Percentiles rank a stretch among this genome's conserved stretches.
Evolutionary conservation across 92 coral and sea anemone species (phyloP).

Genomic region (Anthopleura xanthogrammica): DNA sequence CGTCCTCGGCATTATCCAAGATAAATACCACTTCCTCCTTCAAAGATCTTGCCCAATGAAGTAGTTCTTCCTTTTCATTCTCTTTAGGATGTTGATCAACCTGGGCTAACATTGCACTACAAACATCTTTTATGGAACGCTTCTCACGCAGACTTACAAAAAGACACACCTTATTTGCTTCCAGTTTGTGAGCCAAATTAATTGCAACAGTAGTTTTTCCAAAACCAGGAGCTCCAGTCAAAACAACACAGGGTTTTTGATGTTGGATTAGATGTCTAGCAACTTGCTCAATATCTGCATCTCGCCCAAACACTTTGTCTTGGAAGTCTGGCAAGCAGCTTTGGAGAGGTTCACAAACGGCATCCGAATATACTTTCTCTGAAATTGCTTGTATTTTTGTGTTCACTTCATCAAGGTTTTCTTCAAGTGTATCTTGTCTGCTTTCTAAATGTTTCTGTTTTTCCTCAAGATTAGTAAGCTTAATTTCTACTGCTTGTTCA

Average conservation of each 20-base stretch:
- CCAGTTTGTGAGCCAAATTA: not conserved
- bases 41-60: slow-evolving; percentile 5
- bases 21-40: not conserved
- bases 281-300: not conserved
- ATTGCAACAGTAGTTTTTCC: slow-evolving; percentile 17
- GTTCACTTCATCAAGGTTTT: not conserved
- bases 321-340: slow-evolving; percentile 6
- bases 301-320: slow-evolving; percentile 17
- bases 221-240: slow-evolving; percentile 19
- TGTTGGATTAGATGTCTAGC: not conserved
- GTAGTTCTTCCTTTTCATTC: not conserved
- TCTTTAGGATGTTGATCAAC: slow-evolving; percentile 6
- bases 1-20: slow-evolving; percentile 12
- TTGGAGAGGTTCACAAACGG: not conserved
- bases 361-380: not conserved
- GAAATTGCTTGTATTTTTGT: not conserved
- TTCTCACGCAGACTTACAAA: slow-evolving; percentile 1
- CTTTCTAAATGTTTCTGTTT: too few relatives aligned
- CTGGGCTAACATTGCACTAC: not conserved
- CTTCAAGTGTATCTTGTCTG: too few relatives aligned
- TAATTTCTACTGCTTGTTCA: not conserved
- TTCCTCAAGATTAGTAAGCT: not conserved
- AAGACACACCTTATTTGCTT: not conserved
- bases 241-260: not conserved
- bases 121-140: not conserved